These are phyloP conservation scores for Catocala fraxini DNA, from an alignment of 2,888 invertebrate species.

Conservation along the genomic window DNA sequence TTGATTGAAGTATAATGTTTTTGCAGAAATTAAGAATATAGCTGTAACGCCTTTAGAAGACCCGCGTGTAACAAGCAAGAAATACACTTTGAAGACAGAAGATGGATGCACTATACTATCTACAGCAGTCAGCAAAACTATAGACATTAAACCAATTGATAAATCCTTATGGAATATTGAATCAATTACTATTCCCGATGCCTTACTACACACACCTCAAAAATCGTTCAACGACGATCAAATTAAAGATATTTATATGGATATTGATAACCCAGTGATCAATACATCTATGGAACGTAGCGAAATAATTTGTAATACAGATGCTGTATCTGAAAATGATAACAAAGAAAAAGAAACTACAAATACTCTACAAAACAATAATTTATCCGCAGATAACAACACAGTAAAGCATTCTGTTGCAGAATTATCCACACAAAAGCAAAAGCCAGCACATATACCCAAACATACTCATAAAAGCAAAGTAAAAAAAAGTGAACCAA, in stretches of 20 bases:
- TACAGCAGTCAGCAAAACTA: conserved; percentile 57
- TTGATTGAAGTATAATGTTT: not conserved
- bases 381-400: not conserved
- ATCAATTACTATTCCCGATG: conserved; percentile 59
- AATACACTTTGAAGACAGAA: conserved; percentile 60
- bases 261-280: conserved; percentile 57
- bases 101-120: conserved; percentile 57
- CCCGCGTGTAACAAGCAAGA: conserved; percentile 69
- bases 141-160: conserved; percentile 62
- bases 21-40: conserved; percentile 73
- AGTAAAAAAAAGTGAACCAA: conserved; percentile 29
- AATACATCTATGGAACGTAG: conserved; percentile 62
- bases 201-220: conserved; percentile 49
- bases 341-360: conserved; percentile 19
- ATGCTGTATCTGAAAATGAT: conserved; percentile 22
- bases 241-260: conserved; percentile 59
- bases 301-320: conserved; percentile 45
- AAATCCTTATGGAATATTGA: conserved; percentile 58
- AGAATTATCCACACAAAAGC: conserved; percentile 21
- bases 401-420: conserved; percentile 8
- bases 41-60: conserved; percentile 66
- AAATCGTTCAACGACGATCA: conserved; percentile 45
- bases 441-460: conserved; percentile 13
- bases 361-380: conserved; percentile 10
- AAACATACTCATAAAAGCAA: conserved; percentile 54